Evolutionary conservation across 2,113 vertebrate species (phyloP), one percentile per base, ranked within the genome.

Genomic region (Callorhinus ursinus): DNA sequence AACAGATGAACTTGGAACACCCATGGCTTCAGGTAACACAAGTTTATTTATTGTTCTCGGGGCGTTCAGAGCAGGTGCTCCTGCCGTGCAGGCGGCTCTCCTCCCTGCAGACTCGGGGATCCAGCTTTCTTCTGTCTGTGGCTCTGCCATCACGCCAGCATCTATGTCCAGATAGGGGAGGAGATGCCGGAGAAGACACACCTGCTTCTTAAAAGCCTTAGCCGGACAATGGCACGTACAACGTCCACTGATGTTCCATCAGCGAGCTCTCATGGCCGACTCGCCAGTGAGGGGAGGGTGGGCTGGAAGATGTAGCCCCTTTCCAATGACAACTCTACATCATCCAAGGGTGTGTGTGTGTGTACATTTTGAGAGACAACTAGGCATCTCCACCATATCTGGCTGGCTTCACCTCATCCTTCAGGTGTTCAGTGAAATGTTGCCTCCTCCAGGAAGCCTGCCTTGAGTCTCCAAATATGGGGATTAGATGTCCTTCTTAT

Each of bases 191-290:
- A 49, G 83, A 69, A 89, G 42, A 39, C 28, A 21, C 28, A 7
- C 21, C n/a, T 28, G 49, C 31, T 59, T 49, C 82, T 39, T 85
- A 24, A 72, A 67, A 88, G 42, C 79, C 82, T 86, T 77, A n/a
- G 7, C 36, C 33, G 22, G 33, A 22, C 1, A 14, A 11, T 1
- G 14, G 55, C 33, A 26, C 49, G 12, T 6, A 21, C 26, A 28
- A 9, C 15, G 9, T 53, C 51, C 24, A 26, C 4, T 21, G 21
- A 36, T 1, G 0, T 36, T 33, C 53, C 55, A 9, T 36, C 9
- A 9, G 10, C 0, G 16, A 39, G 13, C 22, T n/a, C n/a, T 46
- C 1, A 0, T n/a, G 10, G 10, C 79, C 0, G 0, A 18, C 67
- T 31, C 65, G 24, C 51, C 16, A 7, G 90, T 19, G 19, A 91